phyloP scores from a whole-genome alignment of 2,888 invertebrate species.

The Drosophila gaucha region DNA sequence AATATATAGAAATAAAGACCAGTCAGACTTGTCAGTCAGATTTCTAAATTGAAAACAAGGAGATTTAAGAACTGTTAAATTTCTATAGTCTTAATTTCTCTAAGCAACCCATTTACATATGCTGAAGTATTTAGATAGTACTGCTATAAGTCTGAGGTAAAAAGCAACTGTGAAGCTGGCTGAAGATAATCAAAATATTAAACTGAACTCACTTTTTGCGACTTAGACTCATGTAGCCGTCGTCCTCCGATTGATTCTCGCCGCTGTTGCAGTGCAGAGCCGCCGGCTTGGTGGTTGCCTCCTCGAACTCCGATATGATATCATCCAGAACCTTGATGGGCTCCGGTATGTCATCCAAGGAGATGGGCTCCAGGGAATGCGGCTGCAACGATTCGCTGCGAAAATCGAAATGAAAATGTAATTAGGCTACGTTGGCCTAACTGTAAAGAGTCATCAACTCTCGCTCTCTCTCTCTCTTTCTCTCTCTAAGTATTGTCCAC shows the following conservation, averaged over 20 bases:
- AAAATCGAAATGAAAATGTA: slow-evolving; percentile 44
- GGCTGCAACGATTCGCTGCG: slow-evolving; percentile 54
- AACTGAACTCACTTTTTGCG: slow-evolving; percentile 87
- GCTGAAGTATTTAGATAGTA: too few species aligned
- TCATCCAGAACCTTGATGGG: slow-evolving; percentile 95
- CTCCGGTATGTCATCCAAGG: slow-evolving; percentile 93
- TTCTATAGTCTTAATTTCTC: too few species aligned
- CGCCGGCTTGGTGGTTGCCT: slow-evolving; percentile 85
- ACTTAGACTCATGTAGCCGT: slow-evolving; percentile 97
- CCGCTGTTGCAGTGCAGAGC: slow-evolving; percentile 86
- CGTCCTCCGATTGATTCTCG: slow-evolving; percentile 95
- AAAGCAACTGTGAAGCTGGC: too few species aligned
- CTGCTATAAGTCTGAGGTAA: too few species aligned
- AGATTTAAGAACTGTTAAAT: too few species aligned
- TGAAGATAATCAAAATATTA: too few species aligned
- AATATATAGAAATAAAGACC: too few species aligned
- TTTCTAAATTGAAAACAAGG: too few species aligned
- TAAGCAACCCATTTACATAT: too few species aligned
- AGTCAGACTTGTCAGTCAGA: too few species aligned
- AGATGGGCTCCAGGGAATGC: slow-evolving; percentile 70
- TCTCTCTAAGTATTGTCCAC: slow-evolving; percentile 13
- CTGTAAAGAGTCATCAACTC: slow-evolving; percentile 4
- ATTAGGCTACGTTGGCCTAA: slow-evolving; percentile 33
- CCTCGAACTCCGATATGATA: slow-evolving; percentile 96
- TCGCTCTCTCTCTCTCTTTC: background rate